A percentile compares a stretch with the other conserved stretches of the same genome.
Conservation (phyloP, 2,797 vertebrate genomes). For the Emys orbicularis region DNA sequence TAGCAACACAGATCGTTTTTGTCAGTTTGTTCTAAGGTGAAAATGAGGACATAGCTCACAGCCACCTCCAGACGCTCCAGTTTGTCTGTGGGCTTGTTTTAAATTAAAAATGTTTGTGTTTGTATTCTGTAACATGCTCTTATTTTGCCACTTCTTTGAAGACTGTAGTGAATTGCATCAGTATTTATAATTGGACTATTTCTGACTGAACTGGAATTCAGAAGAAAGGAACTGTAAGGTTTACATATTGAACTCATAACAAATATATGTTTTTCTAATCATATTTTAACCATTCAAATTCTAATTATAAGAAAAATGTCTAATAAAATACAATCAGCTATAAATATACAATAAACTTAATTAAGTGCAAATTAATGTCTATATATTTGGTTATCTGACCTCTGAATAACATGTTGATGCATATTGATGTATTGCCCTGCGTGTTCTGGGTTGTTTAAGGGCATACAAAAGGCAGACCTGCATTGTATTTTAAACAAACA, state of each 20-base stretch:
- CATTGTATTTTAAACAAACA: constrained; percentile 55
- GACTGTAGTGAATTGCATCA: constrained; percentile 35
- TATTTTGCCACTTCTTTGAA: constrained; percentile 52
- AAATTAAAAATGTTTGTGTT: constrained; percentile 40
- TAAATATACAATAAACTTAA: neutral
- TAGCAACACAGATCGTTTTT: constrained; percentile 51
- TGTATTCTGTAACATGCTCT: constrained; percentile 29
- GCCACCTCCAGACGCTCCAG: constrained; percentile 6
- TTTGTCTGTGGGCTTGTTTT: constrained; percentile 40
- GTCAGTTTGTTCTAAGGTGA: constrained; percentile 55
- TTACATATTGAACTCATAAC: neutral
- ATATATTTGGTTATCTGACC: constrained; percentile 12
- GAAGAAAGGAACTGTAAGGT: constrained; percentile 39
- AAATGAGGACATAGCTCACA: constrained; percentile 32
- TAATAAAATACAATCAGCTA: neutral
- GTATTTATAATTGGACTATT: constrained; percentile 21
- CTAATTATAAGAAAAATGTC: neutral
- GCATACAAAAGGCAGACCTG: constrained; percentile 60
- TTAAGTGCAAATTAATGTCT: neutral
- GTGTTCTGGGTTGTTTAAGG: constrained; percentile 41
- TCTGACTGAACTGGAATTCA: neutral
- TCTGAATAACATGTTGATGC: neutral
- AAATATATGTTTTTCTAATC: neutral
- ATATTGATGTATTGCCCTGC: constrained; percentile 13
- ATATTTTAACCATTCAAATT: constrained; percentile 13